Evolutionary conservation across 2,113 vertebrate species (phyloP).

Genomic region (Illadopsis cleaveri): DNA sequence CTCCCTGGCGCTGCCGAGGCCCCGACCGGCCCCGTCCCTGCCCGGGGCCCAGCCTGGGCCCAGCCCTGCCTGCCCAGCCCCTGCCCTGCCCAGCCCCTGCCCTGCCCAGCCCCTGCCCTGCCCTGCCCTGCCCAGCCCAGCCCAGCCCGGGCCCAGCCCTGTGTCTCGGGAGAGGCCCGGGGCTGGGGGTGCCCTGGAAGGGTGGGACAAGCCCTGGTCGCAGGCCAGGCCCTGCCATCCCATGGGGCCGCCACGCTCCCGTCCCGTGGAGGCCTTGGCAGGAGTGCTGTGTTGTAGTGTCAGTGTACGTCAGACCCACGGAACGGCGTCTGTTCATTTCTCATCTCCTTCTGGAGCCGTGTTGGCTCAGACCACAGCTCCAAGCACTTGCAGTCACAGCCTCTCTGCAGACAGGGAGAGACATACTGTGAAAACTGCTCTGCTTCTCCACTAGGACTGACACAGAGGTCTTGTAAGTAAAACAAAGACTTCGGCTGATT

Average conservation of each 20-base stretch:
- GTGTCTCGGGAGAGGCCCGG: rapidly evolving
- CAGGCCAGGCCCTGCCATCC: neutral
- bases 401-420: neutral
- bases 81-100: no score
- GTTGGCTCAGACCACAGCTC: neutral
- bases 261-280: rapidly evolving
- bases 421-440: neutral
- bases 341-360: neutral
- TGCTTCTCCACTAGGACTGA: neutral
- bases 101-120: no score
- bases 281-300: neutral
- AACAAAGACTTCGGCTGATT: neutral
- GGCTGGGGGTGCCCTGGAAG: rapidly evolving
- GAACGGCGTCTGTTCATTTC: neutral
- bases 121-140: neutral
- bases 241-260: rapidly evolving
- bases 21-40: no score
- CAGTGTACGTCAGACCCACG: neutral
- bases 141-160: no score
- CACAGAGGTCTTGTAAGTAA: neutral
- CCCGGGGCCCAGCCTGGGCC: no score
- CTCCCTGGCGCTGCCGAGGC: neutral
- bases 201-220: rapidly evolving
- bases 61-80: neutral
- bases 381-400: neutral